Base-by-base conservation (phyloP, 2,113 vertebrate species). In the Neolamprologus ventralis region DNA sequence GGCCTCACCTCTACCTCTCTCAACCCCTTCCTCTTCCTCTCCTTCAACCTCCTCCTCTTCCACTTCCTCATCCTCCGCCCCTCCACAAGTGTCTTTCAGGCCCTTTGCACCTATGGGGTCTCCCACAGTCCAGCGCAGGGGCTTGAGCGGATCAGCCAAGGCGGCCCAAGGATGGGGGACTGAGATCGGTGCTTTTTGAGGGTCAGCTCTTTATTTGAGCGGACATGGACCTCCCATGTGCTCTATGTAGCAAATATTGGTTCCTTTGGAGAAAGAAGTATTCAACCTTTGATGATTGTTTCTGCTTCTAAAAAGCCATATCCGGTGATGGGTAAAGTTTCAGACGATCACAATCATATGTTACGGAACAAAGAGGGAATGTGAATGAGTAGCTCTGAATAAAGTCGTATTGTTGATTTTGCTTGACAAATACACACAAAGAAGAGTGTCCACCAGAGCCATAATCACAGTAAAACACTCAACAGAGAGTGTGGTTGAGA, bases 171-270 rank as follows among this genome's bases (percentile, higher is more conserved):
- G 95, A 83, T 98, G 98, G 97, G 96, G 96, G 28, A 98, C 97
- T 49, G 98, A 98, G 93, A 97, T 98, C 0, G 98, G 98, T 83
- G 97, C 97, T 88, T 98, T 99, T 96, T 99, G 96, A 98, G 87
- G n/a, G 35, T 26, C 58, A 11, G n/a, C 78, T 55, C 21, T 23
- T 37, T 17, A 26, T 49, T 58, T 81, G 60, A 75, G 82, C 17
- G 84, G 86, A 89, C 89, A 80, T 83, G 81, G 68, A 88, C 55
- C 71, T 80, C 63, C 75, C 71, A 73, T 84, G 80, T 88, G 53
- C 84, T 31, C 80, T 54, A 68, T 79, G 86, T 82, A 90, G 91
- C 87, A 73, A 86, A 78, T 51, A 71, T 51, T 54, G 80, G 86
- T 82, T 53, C 54, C 21, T 84, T 83, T 55, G 87, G 31, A 57